Evolutionary conservation across 2,797 vertebrate species (phyloP), one percentile per base, ranked within the genome.

Genomic region (Mus caroli): DNA sequence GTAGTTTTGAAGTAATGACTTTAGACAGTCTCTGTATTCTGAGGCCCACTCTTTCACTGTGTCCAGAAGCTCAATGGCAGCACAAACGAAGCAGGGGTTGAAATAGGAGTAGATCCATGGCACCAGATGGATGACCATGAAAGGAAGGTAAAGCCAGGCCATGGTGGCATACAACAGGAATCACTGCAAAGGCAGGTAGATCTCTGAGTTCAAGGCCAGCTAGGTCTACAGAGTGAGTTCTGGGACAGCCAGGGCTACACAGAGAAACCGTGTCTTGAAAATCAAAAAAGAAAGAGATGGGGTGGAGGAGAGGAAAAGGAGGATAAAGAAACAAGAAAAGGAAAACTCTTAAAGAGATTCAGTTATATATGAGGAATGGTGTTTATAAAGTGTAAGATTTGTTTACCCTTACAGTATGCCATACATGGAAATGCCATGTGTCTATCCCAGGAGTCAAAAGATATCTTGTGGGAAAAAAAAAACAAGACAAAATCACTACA

Each of bases 1-100:
- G 17, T 60, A n/a, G 90, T 93, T 88, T 84, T 85, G n/a, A 89
- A 89, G 64, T 95, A 87, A 52, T 94, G 19, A 78, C 91, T 87
- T 84, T 91, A n/a, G 37, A 80, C n/a, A 92, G 3, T 91, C 64
- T 73, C 64, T 93, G 54, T 83, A 75, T 75, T 86, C 43, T 88
- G 26, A 62, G 31, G 9, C 15, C 73, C 13, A 85, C 46, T 34
- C 58, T 82, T 83, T 92, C 90, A 83, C 60, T 46, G 88, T 80
- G 79, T 46, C 58, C 37, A 92, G 22, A 95, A 78, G 46, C 24
- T 93, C 71, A 22, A 76, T 73, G 19, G 6, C 15, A 20, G 1
- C 58, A 40, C 60, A 80, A 17, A 26, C 3, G 52, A 93, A 92
- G 46, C 82, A 31, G 34, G 12, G 62, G 8, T 87, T 73, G 62